phyloP scores from a whole-genome alignment of 2,888 invertebrate genomes.

The Macaria notata region DNA sequence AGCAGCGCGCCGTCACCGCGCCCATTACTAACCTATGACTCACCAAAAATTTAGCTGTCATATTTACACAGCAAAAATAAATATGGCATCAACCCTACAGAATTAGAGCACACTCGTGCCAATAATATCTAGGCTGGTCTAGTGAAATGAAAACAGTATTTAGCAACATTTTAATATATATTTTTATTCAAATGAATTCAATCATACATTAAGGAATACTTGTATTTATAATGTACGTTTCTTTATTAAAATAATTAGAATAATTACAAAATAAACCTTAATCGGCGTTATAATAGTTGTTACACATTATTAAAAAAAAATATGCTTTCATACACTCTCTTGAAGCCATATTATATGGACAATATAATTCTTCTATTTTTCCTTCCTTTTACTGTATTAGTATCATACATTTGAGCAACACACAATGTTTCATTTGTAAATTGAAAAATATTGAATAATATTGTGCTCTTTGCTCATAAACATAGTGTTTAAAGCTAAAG shows the following conservation, averaged over 20 bases:
- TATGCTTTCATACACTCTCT: constrained; percentile 62
- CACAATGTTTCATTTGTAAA: constrained; percentile 49
- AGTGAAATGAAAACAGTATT: constrained; percentile 56
- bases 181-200: constrained; percentile 83
- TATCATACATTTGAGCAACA: constrained; percentile 65
- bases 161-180: constrained; percentile 83
- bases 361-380: constrained; percentile 56
- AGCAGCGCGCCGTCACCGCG: neutral
- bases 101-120: constrained; percentile 10
- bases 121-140: constrained; percentile 7
- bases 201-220: constrained; percentile 80
- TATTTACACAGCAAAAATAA: constrained; percentile 4
- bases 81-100: neutral
- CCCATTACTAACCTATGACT: constrained; percentile 16
- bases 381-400: constrained; percentile 38
- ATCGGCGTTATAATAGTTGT: constrained; percentile 64
- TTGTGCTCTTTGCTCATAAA: constrained; percentile 69
- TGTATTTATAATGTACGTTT: constrained; percentile 75
- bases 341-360: constrained; percentile 66
- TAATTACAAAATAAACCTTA: constrained; percentile 81
- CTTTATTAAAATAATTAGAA: constrained; percentile 77
- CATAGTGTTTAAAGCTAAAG: constrained; percentile 72
- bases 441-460: constrained; percentile 65
- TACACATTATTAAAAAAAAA: constrained; percentile 68
- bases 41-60: constrained; percentile 12